Evolutionary conservation across 92 coral and sea anemone genomes (phyloP).

Genomic region (Phymanthus crucifer): DNA sequence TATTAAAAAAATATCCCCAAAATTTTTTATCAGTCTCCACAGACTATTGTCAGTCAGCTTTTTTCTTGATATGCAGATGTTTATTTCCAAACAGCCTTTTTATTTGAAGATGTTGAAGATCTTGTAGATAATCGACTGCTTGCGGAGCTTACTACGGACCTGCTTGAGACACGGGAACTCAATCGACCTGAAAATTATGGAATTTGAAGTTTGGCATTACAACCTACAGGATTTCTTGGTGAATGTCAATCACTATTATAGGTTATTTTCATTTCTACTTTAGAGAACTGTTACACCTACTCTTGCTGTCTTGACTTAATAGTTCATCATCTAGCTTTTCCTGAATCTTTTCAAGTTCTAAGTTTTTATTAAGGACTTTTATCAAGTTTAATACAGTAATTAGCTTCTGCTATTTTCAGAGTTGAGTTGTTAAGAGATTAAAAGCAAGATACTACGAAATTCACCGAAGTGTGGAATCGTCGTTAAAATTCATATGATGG

Average conservation of each 20-base stretch:
- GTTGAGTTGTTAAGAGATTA: too few species aligned
- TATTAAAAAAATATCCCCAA: not conserved
- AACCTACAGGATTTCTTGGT: not conserved
- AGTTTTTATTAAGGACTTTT: not conserved
- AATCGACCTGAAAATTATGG: conserved; percentile 71
- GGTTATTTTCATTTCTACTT: not conserved
- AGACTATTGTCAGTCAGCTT: not conserved
- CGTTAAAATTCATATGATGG: too few species aligned
- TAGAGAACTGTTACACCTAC: conserved; percentile 46
- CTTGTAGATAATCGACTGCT: conserved; percentile 75
- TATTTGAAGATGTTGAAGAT: conserved; percentile 63
- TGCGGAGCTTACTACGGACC: conserved; percentile 77
- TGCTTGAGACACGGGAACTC: conserved; percentile 89
- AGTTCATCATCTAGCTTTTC: conserved; percentile 77
- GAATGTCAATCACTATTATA: not conserved
- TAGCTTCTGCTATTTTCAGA: too few species aligned
- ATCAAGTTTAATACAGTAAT: not conserved
- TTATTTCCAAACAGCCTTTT: conserved; percentile 87
- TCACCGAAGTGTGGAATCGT: too few species aligned
- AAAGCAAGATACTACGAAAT: too few species aligned
- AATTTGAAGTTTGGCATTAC: not conserved
- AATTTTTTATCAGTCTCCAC: not conserved
- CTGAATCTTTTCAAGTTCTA: conserved; percentile 70
- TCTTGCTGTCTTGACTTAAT: conserved; percentile 70
- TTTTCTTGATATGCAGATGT: not conserved